Conservation (phyloP, 2,113 vertebrate species). For the Pterocles gutturalis region DNA sequence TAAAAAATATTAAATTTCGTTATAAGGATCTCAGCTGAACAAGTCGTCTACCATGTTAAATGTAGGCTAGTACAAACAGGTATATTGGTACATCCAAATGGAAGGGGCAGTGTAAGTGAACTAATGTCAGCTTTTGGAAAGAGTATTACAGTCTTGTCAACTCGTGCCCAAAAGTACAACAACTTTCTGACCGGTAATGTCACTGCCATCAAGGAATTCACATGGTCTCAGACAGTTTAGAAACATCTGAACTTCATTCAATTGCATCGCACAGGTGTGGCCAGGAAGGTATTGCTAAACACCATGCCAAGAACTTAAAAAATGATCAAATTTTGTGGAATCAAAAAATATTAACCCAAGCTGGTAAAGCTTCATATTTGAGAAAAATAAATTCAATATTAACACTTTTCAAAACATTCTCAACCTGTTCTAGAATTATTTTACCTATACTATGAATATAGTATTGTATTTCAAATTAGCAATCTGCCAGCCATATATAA, state of each 20-base stretch:
- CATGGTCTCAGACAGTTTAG: neutral
- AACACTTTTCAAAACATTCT: neutral
- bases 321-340: neutral
- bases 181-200: accelerated
- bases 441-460: neutral
- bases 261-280: accelerated
- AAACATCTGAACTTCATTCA: neutral
- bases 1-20: neutral
- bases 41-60: neutral
- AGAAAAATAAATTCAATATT: neutral
- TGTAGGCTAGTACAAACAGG: neutral
- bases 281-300: neutral
- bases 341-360: neutral
- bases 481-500: neutral
- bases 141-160: neutral
- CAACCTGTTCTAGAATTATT: neutral
- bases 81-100: neutral
- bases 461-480: neutral
- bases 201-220: neutral
- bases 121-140: neutral
- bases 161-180: neutral
- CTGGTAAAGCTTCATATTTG: neutral
- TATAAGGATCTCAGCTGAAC: neutral
- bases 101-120: neutral
- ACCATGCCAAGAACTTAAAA: neutral